phyloP scores from a whole-genome alignment of 2,113 vertebrate genomes.

The Cavia aperea region DNA sequence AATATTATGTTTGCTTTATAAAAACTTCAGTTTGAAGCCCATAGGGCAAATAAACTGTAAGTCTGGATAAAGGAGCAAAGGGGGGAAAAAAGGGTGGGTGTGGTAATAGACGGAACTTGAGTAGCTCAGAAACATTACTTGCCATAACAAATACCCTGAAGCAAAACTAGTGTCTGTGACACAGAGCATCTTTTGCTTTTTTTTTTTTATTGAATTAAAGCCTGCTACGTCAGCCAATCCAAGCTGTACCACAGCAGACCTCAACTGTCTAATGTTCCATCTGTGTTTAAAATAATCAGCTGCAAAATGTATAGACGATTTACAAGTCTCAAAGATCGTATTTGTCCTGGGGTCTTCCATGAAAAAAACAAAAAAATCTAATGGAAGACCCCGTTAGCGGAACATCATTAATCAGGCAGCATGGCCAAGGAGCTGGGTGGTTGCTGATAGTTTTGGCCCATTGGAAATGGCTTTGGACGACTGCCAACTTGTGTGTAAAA shows the following conservation, averaged over 20 bases:
- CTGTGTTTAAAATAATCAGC: constrained; percentile 6
- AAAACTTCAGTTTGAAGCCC: constrained; percentile 28
- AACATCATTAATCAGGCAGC: constrained; percentile 74
- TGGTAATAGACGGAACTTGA: neutral
- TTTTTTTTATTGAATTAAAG: constrained; percentile 32
- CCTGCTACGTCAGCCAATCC: neutral
- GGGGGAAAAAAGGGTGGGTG: neutral
- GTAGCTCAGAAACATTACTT: neutral
- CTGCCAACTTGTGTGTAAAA: constrained; percentile 76
- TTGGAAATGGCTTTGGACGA: constrained; percentile 75
- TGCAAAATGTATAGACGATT: constrained; percentile 61
- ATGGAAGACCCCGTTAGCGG: constrained; percentile 52
- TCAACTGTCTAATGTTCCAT: constrained; percentile 2
- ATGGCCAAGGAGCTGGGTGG: constrained; percentile 78
- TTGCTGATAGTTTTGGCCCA: constrained; percentile 83
- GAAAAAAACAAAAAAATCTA: constrained; percentile 58
- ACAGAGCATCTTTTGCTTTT: constrained; percentile 27
- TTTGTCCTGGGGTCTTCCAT: constrained; percentile 63
- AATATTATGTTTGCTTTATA: neutral
- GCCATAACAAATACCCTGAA: constrained; percentile 10
- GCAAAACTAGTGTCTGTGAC: constrained; percentile 40
- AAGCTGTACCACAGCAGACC: neutral
- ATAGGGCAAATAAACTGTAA: constrained; percentile 24
- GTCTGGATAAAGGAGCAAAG: neutral
- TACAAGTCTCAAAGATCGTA: constrained; percentile 52